Evolutionary conservation across 2,113 vertebrate genomes (phyloP).

Genomic region (Mobula hypostoma): DNA sequence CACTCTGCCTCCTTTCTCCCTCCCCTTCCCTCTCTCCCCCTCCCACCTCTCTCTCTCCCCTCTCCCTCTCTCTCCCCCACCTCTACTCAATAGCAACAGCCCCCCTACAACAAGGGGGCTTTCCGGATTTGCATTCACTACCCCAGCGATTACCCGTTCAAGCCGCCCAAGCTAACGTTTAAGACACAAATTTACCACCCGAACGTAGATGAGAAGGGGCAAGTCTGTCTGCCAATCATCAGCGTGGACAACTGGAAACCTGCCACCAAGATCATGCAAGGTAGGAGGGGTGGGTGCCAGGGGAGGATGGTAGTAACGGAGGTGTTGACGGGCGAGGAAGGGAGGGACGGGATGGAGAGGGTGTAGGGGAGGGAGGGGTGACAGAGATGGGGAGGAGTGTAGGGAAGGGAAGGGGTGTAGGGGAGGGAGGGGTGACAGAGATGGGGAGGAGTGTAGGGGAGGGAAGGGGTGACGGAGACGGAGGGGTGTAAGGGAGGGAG

Average conservation of each 20-base stretch:
- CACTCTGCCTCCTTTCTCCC: no score
- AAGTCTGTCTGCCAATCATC: conserved; percentile 53
- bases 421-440: no score
- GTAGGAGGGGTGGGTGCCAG: background rate
- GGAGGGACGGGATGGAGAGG: background rate
- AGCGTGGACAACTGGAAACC: conserved; percentile 41
- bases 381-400: no score
- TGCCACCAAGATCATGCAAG: conserved; percentile 40
- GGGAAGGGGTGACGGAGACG: no score
- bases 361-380: no score
- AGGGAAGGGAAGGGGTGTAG: no score
- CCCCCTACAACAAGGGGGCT: conserved; percentile 43
- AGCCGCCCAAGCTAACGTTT: conserved; percentile 47
- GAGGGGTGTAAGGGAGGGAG: no score
- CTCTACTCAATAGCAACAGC: background rate
- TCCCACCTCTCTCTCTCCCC: no score
- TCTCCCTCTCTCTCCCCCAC: no score
- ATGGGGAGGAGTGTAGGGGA: no score
- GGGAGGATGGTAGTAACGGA: background rate
- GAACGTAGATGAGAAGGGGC: conserved; percentile 42
- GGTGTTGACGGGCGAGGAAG: background rate
- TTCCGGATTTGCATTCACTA: conserved; percentile 53
- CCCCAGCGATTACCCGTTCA: conserved; percentile 45
- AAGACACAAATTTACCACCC: conserved; percentile 59
- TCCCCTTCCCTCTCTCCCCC: no score